Base-by-base conservation (phyloP, 2,797 vertebrate species). In the Anabacerthia variegaticeps region DNA sequence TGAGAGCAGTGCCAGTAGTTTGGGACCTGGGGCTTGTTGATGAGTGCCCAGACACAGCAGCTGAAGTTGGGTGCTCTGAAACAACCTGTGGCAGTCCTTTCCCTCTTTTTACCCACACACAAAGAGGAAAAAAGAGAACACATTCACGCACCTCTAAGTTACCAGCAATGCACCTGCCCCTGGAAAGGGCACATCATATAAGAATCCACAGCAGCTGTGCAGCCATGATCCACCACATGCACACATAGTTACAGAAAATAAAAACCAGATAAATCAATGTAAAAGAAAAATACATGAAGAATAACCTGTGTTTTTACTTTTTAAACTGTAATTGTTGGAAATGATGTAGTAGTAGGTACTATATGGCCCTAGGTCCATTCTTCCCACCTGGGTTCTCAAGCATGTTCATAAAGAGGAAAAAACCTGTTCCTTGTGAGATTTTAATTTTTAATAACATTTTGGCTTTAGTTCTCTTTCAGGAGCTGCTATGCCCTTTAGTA, bases 361-460 rank as follows among this genome's bases (percentile, higher is more conserved):
- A 19, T 15, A 9, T 36, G 26, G 63, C 39, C 28, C 63, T 28
- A 36, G 11, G 49, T 46, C 49, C 65, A 8, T 74, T 77, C 56
- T 51, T 82, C 37, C 78, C 49, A 91, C 30, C n/a, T 71, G 65
- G 37, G 62, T 85, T 76, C 56, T 85, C 65, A 66, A 65, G 56
- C 6, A 1, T 56, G 48, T n/a, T 79, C 75, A 81, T 63, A 84
- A 84, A 67, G 58, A 95, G 52, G 20, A 14, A 62, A 34, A 62
- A 95, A 92, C 91, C 69, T 75, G 36, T 59, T 89, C 51, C 79
- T 55, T 54, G 28, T 56, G 62, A 91, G 91, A 66, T 89, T 80
- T 88, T 88, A 93, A 83, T 96, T 96, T 89, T 93, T 86, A 92
- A 91, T 91, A 93, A 95, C 79, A 86, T 92, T 96, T 94, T 93